Percentiles rank a stretch among this genome's conserved stretches.
Evolutionary conservation across 2,797 vertebrate species (phyloP).

Genomic region (Rhodeus uyekii): DNA sequence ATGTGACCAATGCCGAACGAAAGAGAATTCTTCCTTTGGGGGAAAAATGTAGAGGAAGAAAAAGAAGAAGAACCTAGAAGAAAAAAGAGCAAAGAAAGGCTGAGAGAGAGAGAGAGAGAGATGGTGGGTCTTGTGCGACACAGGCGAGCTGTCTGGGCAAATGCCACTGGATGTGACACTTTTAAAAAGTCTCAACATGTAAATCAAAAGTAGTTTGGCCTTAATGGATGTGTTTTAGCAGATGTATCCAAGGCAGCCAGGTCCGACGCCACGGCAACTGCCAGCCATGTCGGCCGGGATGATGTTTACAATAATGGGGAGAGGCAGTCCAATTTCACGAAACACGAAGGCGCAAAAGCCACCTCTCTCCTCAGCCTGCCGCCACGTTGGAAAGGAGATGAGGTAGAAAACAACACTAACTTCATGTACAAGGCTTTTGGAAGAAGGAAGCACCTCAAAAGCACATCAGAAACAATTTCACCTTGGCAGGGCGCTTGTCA

Average conservation of each 20-base stretch:
- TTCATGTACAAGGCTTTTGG: slow-evolving; percentile 69
- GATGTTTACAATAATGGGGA: slow-evolving; percentile 86
- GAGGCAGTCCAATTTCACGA: slow-evolving; percentile 85
- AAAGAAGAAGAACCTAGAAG: slow-evolving; percentile 32
- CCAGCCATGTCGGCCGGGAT: slow-evolving; percentile 77
- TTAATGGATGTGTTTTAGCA: slow-evolving; percentile 84
- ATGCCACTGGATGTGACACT: slow-evolving; percentile 74
- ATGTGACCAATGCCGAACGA: slow-evolving; percentile 66
- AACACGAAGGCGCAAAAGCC: slow-evolving; percentile 76
- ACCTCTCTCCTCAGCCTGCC: slow-evolving; percentile 71
- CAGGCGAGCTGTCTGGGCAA: slow-evolving; percentile 47
- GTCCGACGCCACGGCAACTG: slow-evolving; percentile 69
- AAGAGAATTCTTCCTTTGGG: slow-evolving; percentile 51
- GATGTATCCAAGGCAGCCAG: slow-evolving; percentile 73
- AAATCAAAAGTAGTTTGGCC: slow-evolving; percentile 82
- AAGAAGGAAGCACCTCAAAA: slow-evolving; percentile 65
- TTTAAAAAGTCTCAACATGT: slow-evolving; percentile 84
- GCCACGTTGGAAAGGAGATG: slow-evolving; percentile 80
- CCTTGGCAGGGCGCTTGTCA: slow-evolving; percentile 77
- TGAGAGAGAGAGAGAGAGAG: slow-evolving; percentile 55
- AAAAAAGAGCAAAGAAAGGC: slow-evolving; percentile 55
- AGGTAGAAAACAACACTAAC: slow-evolving; percentile 81
- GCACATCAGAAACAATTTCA: slow-evolving; percentile 76
- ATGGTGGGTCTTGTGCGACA: slow-evolving; percentile 39
- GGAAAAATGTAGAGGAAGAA: slow-evolving; percentile 54